Percentiles rank a stretch among this genome's conserved stretches.
Conservation (phyloP, 53 echinoderm and acorn worm genomes). For the Holothuria leucospilota region DNA sequence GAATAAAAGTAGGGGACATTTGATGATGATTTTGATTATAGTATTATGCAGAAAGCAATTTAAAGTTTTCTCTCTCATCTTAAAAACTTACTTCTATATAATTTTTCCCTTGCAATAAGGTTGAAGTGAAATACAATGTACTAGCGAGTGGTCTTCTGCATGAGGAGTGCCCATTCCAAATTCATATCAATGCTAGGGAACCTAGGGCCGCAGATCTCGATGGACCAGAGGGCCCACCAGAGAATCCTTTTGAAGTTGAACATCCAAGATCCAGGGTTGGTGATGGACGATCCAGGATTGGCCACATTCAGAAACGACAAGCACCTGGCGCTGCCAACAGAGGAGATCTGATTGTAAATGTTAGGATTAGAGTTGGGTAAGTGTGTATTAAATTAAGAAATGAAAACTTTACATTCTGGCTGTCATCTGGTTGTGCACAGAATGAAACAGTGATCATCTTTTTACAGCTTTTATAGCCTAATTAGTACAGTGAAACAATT, state of each 20-base stretch:
- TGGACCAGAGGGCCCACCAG: not conserved
- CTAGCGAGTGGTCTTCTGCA: slow-evolving; percentile 38
- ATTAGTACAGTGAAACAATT: too few relatives aligned
- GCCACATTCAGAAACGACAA: slow-evolving; percentile 17
- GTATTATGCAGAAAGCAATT: too few relatives aligned
- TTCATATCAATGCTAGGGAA: slow-evolving; percentile 64
- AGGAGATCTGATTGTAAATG: slow-evolving; percentile 17
- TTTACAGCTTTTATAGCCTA: too few relatives aligned
- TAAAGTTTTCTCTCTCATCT: too few relatives aligned
- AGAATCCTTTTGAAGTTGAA: not conserved
- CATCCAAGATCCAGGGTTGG: slow-evolving; percentile 63
- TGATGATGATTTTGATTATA: too few relatives aligned
- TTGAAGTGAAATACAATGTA: slow-evolving; percentile 58
- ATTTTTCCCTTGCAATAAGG: slow-evolving; percentile 24
- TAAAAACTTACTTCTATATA: not conserved
- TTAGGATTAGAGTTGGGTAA: slow-evolving; percentile 17
- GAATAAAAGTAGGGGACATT: too few relatives aligned
- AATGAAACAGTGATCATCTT: too few relatives aligned
- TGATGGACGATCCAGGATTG: slow-evolving; percentile 67
- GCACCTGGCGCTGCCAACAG: not conserved
- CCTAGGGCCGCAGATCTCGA: slow-evolving; percentile 36
- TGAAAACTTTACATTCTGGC: too few relatives aligned
- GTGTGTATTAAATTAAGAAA: not conserved
- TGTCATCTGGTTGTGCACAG: too few relatives aligned
- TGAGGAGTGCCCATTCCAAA: slow-evolving; percentile 66